phyloP scores from a whole-genome alignment of 2,797 vertebrate genomes.

The Thunnus albacares region DNA sequence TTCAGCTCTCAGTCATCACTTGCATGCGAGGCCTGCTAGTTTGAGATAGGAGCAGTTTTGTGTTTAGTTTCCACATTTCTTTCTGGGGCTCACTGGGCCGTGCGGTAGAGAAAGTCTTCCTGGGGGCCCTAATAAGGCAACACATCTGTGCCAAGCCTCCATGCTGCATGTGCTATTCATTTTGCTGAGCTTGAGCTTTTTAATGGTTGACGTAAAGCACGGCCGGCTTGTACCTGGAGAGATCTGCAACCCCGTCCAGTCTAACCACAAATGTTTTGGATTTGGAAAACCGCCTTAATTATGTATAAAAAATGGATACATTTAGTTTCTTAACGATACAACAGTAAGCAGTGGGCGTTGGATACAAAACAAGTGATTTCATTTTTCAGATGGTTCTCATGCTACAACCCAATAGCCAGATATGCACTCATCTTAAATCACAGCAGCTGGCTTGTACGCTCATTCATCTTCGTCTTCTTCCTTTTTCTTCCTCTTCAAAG shows the following conservation, averaged over 20 bases:
- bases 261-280: constrained; percentile 63
- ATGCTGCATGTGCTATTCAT: constrained; percentile 82
- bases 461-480: constrained; percentile 30
- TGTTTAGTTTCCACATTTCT: constrained; percentile 50
- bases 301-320: constrained; percentile 19
- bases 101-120: constrained; percentile 61
- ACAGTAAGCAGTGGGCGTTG: constrained; percentile 17
- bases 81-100: constrained; percentile 47
- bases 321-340: constrained; percentile 29
- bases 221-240: constrained; percentile 66
- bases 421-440: constrained; percentile 55
- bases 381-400: constrained; percentile 38
- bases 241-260: constrained; percentile 48
- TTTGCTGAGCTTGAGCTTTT: constrained; percentile 78
- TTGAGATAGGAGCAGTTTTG: constrained; percentile 30
- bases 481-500: constrained; percentile 40
- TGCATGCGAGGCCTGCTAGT: constrained; percentile 18
- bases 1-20: background rate
- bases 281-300: constrained; percentile 51
- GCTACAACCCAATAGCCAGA: background rate
- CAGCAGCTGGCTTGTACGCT: constrained; percentile 28
- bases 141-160: constrained; percentile 76
- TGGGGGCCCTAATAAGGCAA: constrained; percentile 79
- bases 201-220: constrained; percentile 71
- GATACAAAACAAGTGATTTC: constrained; percentile 44